These are phyloP conservation scores for Acutogordius australiensis DNA, from an alignment of 2,888 invertebrate species.

Conservation along the genomic window DNA sequence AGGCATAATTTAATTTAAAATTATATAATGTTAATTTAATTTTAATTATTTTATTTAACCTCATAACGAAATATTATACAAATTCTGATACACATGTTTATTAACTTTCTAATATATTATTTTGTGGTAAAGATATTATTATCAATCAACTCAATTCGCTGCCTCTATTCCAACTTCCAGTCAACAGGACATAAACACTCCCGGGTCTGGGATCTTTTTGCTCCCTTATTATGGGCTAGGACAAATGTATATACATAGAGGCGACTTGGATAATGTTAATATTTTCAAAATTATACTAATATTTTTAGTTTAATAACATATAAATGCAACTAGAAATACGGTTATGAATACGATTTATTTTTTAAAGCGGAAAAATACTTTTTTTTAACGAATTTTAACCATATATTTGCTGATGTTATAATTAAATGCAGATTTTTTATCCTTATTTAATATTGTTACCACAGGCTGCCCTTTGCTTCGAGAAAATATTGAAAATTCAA, in stretches of 20 bases:
- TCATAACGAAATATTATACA: no score
- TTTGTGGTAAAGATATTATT: no score
- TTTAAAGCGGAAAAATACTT: background rate
- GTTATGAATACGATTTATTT: background rate
- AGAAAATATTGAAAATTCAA: constrained; percentile 80
- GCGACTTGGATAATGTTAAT: constrained; percentile 45
- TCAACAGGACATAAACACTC: no score
- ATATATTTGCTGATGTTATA: no score
- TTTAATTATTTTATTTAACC: no score
- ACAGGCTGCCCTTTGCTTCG: constrained; percentile 84
- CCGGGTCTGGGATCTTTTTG: no score
- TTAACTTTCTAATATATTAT: no score
- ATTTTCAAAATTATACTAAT: background rate
- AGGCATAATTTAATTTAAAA: no score
- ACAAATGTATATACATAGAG: constrained; percentile 92
- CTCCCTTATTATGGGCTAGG: constrained; percentile 88
- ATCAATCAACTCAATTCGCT: constrained; percentile 76
- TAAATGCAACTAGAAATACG: background rate
- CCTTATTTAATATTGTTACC: constrained; percentile 15
- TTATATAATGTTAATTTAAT: no score
- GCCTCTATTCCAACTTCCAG: no score
- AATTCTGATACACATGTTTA: no score
- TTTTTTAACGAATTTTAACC: no score
- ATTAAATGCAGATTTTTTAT: background rate
- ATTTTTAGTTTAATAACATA: background rate